Conservation (phyloP, 2,888 invertebrate species). For the Phyllotreta striolata region DNA sequence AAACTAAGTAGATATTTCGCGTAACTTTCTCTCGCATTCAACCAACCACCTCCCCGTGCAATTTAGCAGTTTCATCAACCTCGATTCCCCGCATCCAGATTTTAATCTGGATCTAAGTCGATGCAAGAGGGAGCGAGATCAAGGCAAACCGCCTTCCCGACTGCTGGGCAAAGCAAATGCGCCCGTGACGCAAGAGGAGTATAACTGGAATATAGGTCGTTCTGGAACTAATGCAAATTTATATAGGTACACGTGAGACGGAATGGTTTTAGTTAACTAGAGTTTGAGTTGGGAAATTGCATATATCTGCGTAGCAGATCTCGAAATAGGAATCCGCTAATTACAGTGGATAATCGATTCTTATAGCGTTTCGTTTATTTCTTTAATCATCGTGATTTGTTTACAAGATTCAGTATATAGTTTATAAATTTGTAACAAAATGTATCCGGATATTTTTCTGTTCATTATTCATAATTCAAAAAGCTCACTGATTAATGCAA, state of each 20-base stretch:
- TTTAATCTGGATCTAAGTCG: constrained; percentile 11
- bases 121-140: constrained; percentile 8
- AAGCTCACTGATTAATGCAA: too few species aligned
- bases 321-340: background rate
- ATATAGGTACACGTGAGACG: constrained; percentile 34
- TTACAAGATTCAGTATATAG: too few species aligned
- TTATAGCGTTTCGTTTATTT: too few species aligned
- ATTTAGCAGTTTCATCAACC: constrained; percentile 10
- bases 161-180: constrained; percentile 4
- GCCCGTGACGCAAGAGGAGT: constrained; percentile 4
- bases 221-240: constrained; percentile 33
- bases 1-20: background rate
- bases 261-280: background rate
- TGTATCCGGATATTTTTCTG: too few species aligned
- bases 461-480: too few species aligned
- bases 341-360: too few species aligned
- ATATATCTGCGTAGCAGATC: background rate
- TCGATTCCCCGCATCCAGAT: constrained; percentile 5
- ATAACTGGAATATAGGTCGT: constrained; percentile 30
- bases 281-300: background rate
- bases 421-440: too few species aligned
- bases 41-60: constrained; percentile 6
- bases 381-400: too few species aligned
- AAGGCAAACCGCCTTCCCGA: background rate
- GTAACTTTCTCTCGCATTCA: too few species aligned